Conservation (phyloP, 2,797 vertebrate species). For the Emys orbicularis region DNA sequence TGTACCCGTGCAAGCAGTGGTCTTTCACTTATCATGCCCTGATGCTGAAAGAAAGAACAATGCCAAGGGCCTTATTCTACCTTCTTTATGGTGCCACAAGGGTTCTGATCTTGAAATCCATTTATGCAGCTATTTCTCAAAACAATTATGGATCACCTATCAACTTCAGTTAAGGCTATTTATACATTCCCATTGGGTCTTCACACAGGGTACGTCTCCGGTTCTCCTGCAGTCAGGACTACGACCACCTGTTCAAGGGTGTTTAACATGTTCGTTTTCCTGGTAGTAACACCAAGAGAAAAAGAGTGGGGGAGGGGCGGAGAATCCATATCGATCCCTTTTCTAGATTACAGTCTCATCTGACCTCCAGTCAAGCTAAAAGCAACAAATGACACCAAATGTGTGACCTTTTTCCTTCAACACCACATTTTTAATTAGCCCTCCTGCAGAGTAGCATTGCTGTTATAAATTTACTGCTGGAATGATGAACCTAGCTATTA, state of each 20-base stretch:
- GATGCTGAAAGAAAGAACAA: slow-evolving; percentile 10
- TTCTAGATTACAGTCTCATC: background rate
- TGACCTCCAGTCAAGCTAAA: background rate
- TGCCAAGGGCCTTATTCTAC: slow-evolving; percentile 19
- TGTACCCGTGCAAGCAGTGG: slow-evolving; percentile 42
- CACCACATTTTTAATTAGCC: background rate
- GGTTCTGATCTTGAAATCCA: background rate
- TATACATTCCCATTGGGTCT: background rate
- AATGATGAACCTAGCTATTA: background rate
- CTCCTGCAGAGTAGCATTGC: background rate
- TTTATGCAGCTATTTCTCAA: background rate
- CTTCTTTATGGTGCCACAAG: background rate
- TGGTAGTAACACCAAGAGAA: background rate
- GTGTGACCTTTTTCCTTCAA: background rate
- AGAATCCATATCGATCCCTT: background rate
- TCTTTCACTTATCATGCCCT: slow-evolving; percentile 56
- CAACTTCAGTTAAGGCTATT: background rate
- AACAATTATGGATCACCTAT: background rate
- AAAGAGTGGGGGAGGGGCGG: too few relatives aligned
- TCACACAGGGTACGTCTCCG: background rate
- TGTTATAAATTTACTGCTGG: background rate
- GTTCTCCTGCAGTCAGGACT: background rate
- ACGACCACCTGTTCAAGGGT: background rate
- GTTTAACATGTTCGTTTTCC: background rate
- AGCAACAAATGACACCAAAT: background rate